These are phyloP conservation scores for Coracopsis vasa DNA, from an alignment of 2,113 vertebrate genomes.

Conservation along the genomic window DNA sequence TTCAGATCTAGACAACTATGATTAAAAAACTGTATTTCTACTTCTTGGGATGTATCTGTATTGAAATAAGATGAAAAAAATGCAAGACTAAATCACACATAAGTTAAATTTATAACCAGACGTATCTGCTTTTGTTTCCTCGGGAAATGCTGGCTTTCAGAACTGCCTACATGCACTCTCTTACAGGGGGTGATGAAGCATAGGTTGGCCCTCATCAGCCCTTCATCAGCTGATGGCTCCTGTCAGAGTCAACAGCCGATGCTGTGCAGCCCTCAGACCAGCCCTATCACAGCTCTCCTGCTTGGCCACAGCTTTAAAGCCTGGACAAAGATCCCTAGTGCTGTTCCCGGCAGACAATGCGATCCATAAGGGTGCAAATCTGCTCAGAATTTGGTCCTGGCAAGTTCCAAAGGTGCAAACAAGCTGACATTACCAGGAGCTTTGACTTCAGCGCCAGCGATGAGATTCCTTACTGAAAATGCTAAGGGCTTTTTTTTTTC, in stretches of 20 bases:
- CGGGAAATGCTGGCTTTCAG: background rate
- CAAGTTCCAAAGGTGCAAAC: slow-evolving; percentile 57
- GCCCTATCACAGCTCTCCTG: background rate
- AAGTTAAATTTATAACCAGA: slow-evolving; percentile 29
- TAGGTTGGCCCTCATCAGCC: background rate
- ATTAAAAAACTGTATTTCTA: background rate
- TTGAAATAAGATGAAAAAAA: background rate
- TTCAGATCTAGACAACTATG: background rate
- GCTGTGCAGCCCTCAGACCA: background rate
- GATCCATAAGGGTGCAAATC: slow-evolving; percentile 32
- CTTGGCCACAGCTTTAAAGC: background rate
- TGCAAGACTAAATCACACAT: background rate
- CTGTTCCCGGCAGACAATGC: background rate
- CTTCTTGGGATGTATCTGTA: background rate
- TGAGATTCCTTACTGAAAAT: slow-evolving; percentile 49
- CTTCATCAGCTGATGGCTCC: background rate
- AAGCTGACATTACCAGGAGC: slow-evolving; percentile 56
- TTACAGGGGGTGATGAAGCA: background rate
- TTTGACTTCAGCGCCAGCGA: slow-evolving; percentile 33
- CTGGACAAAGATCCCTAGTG: background rate
- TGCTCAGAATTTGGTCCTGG: slow-evolving; percentile 48
- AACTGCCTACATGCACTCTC: background rate
- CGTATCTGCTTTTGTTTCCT: slow-evolving; percentile 32
- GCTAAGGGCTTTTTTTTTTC: slow-evolving; percentile 52
- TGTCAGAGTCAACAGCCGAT: background rate